These are phyloP conservation scores for Cheilosia vulpina DNA, from an alignment of 2,888 invertebrate genomes.

Conservation along the genomic window DNA sequence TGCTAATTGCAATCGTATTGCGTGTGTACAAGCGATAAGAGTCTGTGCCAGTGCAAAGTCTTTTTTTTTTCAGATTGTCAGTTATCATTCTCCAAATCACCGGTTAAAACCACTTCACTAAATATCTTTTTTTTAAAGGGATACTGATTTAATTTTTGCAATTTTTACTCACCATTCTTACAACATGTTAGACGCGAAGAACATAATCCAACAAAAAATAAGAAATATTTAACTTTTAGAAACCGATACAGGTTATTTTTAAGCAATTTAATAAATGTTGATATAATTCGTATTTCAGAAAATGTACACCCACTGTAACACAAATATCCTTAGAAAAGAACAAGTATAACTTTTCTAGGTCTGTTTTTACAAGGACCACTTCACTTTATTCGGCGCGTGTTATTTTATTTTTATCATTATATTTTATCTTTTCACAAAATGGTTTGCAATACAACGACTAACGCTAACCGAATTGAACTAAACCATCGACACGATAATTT, in stretches of 20 bases:
- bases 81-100: conserved; percentile 29
- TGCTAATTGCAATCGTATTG: neutral
- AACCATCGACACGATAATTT: conserved; percentile 59
- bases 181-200: conserved; percentile 58
- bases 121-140: neutral
- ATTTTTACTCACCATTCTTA: conserved; percentile 65
- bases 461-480: conserved; percentile 64
- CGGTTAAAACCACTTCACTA: conserved; percentile 60
- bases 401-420: neutral
- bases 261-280: neutral
- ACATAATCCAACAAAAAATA: conserved; percentile 40
- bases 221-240: neutral
- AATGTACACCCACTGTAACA: neutral
- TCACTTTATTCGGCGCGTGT: neutral
- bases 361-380: neutral
- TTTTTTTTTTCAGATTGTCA: conserved; percentile 11
- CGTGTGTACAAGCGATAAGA: conserved; percentile 32
- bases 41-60: conserved; percentile 30
- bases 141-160: neutral
- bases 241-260: neutral
- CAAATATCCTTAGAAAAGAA: neutral
- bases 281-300: neutral
- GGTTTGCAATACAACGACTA: conserved; percentile 13
- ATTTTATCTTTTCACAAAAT: neutral
- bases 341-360: neutral